A percentile compares a stretch with the other conserved stretches of the same genome.
Conservation (phyloP, 1,140 invertebrate genomes). For the Belonocnema kinseyi region DNA sequence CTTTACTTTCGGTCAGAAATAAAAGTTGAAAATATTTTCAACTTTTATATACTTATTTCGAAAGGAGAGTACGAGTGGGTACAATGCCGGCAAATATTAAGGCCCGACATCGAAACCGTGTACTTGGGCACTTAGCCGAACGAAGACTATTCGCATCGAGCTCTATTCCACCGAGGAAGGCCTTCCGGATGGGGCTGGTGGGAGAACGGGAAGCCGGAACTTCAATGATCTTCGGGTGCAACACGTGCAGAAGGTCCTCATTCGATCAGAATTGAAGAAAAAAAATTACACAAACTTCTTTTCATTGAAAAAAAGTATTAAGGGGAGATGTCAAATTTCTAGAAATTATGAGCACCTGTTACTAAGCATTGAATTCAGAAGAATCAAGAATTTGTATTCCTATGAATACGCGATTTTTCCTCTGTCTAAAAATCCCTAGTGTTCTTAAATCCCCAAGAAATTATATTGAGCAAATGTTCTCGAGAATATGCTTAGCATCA, state of each 20-base stretch:
- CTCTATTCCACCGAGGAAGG: slow-evolving; percentile 47
- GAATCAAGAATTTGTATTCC: no score
- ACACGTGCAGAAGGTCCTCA: background rate
- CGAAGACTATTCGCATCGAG: slow-evolving; percentile 46
- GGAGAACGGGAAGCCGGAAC: slow-evolving; percentile 49
- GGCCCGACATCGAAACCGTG: slow-evolving; percentile 34
- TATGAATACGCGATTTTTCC: no score
- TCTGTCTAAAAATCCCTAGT: no score
- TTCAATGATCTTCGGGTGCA: background rate
- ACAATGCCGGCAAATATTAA: slow-evolving; percentile 10
- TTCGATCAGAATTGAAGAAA: background rate
- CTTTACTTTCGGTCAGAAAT: slow-evolving; percentile 13
- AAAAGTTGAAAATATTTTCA: background rate
- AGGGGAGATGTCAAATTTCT: no score
- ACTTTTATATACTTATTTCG: background rate
- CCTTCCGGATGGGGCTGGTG: slow-evolving; percentile 44
- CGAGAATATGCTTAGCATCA: no score
- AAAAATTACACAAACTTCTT: background rate
- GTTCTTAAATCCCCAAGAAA: no score
- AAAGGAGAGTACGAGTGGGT: background rate
- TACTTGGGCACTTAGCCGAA: slow-evolving; percentile 46
- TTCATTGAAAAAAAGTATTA: no score
- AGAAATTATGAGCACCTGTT: no score
- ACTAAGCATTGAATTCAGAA: no score
- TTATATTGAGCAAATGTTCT: no score